Evolutionary conservation across 2,797 vertebrate species (phyloP).

Genomic region (Peromyscus attwateri): DNA sequence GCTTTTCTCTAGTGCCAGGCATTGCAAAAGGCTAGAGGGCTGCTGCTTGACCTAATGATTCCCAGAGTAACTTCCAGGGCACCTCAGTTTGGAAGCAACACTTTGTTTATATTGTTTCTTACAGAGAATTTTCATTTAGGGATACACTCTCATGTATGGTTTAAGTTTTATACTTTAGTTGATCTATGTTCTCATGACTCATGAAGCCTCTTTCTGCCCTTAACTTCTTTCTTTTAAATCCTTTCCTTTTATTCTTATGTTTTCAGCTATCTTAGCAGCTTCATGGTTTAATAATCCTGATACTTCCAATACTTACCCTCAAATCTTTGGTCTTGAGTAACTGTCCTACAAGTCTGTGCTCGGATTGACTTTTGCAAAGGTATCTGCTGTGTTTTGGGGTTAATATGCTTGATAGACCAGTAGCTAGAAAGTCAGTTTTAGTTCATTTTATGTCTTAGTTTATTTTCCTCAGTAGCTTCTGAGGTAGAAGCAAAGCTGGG

Average conservation of each 20-base stretch:
- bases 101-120: constrained; percentile 50
- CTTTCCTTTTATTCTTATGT: constrained; percentile 9
- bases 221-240: constrained; percentile 37
- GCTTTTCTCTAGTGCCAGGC: not conserved
- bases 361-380: constrained; percentile 34
- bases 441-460: not conserved
- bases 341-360: not conserved
- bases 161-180: constrained; percentile 31
- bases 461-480: constrained; percentile 61
- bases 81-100: constrained; percentile 1
- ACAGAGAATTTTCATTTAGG: constrained; percentile 44
- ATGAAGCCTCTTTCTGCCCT: not conserved
- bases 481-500: not conserved
- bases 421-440: constrained; percentile 25
- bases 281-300: constrained; percentile 24
- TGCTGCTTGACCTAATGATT: constrained; percentile 49
- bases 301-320: not conserved
- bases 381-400: not conserved
- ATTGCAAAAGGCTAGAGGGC: constrained; percentile 28
- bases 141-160: not conserved
- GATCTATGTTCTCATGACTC: not conserved
- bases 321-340: constrained; percentile 31
- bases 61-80: constrained; percentile 16
- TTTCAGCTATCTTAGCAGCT: constrained; percentile 52
- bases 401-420: constrained; percentile 50